Evolutionary conservation across 2,888 invertebrate genomes (phyloP).

Genomic region (Isoperla grammatica): DNA sequence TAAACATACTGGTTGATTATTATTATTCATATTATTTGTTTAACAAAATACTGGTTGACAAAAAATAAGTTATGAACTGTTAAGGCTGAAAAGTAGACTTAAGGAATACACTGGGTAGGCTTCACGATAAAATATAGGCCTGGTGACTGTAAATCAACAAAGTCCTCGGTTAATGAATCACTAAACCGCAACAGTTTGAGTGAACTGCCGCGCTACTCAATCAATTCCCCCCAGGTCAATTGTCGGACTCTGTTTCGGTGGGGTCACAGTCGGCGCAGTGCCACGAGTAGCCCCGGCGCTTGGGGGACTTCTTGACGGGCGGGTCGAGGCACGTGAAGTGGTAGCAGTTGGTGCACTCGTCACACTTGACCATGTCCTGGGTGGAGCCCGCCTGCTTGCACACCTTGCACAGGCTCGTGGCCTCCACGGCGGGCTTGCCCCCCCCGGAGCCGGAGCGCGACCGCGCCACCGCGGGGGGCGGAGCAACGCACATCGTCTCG

Average conservation of each 20-base stretch:
- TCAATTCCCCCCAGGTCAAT: too few relatives aligned
- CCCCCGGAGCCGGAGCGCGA: slow-evolving; percentile 33
- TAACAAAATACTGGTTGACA: too few relatives aligned
- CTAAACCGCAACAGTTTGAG: not conserved
- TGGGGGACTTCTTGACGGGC: slow-evolving; percentile 89
- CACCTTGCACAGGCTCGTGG: slow-evolving; percentile 58
- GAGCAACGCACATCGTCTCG: slow-evolving; percentile 40
- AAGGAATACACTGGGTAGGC: too few relatives aligned
- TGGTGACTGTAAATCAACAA: too few relatives aligned
- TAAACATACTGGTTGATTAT: too few relatives aligned
- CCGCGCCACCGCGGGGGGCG: slow-evolving; percentile 38
- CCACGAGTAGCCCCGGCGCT: slow-evolving; percentile 91
- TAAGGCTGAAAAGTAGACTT: too few relatives aligned
- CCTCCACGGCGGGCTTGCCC: slow-evolving; percentile 39
- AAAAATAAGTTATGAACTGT: too few relatives aligned
- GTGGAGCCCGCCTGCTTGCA: slow-evolving; percentile 56
- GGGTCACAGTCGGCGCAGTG: slow-evolving; percentile 94
- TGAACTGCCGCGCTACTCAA: too few relatives aligned
- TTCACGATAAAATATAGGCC: too few relatives aligned
- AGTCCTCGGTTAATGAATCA: too few relatives aligned
- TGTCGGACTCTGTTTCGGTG: slow-evolving; percentile 52
- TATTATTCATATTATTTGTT: too few relatives aligned
- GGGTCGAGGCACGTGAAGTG: slow-evolving; percentile 92
- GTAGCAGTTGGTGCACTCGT: slow-evolving; percentile 84
- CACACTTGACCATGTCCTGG: slow-evolving; percentile 73